These are phyloP conservation scores for Gnathonemus echidnorhynchus DNA, from an alignment of 2,113 vertebrate genomes.

Conservation along the genomic window DNA sequence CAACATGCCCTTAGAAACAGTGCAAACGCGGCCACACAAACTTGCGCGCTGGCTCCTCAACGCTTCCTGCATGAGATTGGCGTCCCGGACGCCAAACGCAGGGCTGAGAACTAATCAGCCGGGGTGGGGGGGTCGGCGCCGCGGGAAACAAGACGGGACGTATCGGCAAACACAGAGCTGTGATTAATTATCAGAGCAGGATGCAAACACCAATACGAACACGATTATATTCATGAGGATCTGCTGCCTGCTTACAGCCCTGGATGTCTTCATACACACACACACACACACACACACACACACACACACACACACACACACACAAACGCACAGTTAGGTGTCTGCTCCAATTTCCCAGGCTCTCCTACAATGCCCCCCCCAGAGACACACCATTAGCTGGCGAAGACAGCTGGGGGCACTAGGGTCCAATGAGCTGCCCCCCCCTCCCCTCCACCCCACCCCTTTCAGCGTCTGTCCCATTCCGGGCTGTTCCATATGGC, in stretches of 20 bases:
- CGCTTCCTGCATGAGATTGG: neutral
- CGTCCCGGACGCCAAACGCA: neutral
- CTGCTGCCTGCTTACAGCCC: neutral
- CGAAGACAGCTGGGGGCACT: conserved; percentile 74
- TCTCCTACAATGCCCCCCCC: conserved; percentile 64
- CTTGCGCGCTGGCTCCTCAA: neutral
- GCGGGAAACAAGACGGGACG: neutral
- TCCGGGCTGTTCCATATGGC: conserved; percentile 54
- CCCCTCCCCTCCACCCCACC: conserved; percentile 25
- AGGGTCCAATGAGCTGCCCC: conserved; percentile 52
- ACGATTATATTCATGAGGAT: neutral
- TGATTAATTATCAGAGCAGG: neutral
- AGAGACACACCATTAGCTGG: conserved; percentile 72
- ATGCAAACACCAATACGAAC: neutral
- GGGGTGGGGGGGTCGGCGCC: neutral
- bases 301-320: neutral
- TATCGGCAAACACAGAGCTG: neutral
- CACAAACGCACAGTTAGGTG: conserved; percentile 48
- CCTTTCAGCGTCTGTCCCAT: conserved; percentile 49
- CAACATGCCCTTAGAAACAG: neutral
- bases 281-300: neutral
- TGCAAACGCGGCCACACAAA: neutral
- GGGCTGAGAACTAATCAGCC: neutral
- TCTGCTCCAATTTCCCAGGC: conserved; percentile 76
- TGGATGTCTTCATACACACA: conserved; percentile 27